These are phyloP conservation scores for Patiria pectinifera DNA, from an alignment of 53 echinoderm and acorn worm genomes.

Conservation along the genomic window DNA sequence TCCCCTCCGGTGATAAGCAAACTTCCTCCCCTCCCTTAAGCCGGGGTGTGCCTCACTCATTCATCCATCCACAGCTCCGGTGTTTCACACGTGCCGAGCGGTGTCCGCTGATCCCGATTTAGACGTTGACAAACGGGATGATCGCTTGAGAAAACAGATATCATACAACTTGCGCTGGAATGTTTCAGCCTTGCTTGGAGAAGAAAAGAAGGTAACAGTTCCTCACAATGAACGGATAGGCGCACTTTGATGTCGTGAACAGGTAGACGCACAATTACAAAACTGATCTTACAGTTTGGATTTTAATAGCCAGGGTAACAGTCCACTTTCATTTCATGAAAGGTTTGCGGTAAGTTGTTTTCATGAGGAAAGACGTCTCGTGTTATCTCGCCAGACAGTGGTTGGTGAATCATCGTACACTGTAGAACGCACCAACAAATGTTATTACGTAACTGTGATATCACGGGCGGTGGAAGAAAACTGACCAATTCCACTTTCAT, in stretches of 20 bases:
- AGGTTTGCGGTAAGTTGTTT: conserved; percentile 9
- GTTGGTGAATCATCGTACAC: not conserved
- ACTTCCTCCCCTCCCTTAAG: conserved; percentile 56
- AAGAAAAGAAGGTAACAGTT: not conserved
- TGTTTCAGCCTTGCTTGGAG: not conserved
- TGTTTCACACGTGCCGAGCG: not conserved
- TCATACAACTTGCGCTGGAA: not conserved
- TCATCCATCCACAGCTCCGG: not conserved
- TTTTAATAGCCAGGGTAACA: not conserved
- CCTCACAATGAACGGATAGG: not conserved
- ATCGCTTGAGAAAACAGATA: conserved; percentile 45
- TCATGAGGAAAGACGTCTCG: not conserved
- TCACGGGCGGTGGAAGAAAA: not conserved
- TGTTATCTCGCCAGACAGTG: not conserved
- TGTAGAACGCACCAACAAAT: conserved; percentile 23
- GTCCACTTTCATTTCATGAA: conserved; percentile 15
- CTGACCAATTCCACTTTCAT: conserved; percentile 43
- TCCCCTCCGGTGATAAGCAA: not conserved
- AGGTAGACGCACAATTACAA: not conserved
- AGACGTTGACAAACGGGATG: conserved; percentile 54
- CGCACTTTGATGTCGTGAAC: not conserved
- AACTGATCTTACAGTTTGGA: too few species aligned
- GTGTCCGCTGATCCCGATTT: conserved; percentile 4
- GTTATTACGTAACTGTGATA: conserved; percentile 46
- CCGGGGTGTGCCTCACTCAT: conserved; percentile 33